Conservation (phyloP, 2,113 vertebrate genomes). For the Nyctereutes procyonoides region DNA sequence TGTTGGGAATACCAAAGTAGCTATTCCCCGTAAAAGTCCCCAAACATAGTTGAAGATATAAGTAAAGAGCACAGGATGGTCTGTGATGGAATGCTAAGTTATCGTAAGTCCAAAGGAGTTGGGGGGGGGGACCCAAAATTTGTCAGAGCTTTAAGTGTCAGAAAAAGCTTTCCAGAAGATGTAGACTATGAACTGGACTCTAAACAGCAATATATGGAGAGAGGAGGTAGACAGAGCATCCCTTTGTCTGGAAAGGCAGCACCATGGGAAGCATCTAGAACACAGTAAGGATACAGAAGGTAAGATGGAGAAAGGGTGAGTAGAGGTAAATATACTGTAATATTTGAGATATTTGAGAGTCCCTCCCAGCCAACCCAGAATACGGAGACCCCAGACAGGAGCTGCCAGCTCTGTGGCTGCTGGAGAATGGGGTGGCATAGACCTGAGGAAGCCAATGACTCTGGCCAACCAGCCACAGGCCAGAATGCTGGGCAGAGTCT, state of each 20-base stretch:
- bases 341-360: no score
- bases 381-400: fast-evolving
- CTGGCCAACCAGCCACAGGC: neutral
- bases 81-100: neutral
- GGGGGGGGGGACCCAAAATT: no score
- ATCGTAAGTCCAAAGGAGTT: neutral
- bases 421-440: fast-evolving
- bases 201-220: neutral
- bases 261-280: neutral
- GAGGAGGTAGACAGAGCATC: fast-evolving
- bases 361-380: neutral
- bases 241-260: neutral
- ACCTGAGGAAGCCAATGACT: neutral
- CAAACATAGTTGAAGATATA: no score
- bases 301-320: fast-evolving
- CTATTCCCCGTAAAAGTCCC: neutral
- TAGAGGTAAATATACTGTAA: fast-evolving
- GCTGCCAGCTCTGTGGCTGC: neutral
- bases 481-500: fast-evolving
- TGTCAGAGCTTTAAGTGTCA: no score
- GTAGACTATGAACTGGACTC: neutral
- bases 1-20: neutral
- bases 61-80: neutral
- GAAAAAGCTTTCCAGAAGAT: no score
- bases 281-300: fast-evolving